Evolutionary conservation across 2,113 vertebrate genomes (phyloP).

Genomic region (Megaceryle torquata): DNA sequence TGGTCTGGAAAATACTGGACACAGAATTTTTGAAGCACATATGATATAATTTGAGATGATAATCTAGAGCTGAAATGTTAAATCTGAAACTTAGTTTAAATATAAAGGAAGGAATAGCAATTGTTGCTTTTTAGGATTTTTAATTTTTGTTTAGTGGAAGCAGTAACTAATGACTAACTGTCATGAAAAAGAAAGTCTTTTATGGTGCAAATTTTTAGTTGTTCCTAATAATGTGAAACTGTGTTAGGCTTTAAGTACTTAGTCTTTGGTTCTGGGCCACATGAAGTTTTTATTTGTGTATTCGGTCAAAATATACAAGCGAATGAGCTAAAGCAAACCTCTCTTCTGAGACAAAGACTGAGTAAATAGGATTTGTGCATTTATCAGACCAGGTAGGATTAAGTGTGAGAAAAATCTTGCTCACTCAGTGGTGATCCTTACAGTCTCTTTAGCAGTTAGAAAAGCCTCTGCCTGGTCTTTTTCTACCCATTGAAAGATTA

Average conservation of each 20-base stretch:
- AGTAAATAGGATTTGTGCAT: neutral
- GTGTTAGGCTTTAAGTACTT: neutral
- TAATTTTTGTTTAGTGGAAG: neutral
- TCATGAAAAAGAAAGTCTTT: neutral
- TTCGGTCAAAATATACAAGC: neutral
- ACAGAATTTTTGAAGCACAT: neutral
- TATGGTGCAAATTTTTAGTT: neutral
- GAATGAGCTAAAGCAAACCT: neutral
- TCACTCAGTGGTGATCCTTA: neutral
- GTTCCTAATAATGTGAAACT: neutral
- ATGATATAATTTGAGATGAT: neutral
- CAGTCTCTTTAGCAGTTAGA: rapidly evolving
- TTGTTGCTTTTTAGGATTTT: neutral
- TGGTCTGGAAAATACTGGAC: neutral
- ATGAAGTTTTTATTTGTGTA: neutral
- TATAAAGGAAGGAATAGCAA: neutral
- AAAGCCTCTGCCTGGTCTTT: neutral
- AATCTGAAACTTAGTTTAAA: neutral
- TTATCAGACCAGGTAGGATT: neutral
- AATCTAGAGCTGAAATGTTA: neutral
- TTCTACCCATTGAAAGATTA: neutral
- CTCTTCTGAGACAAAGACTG: neutral
- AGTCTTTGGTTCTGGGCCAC: neutral
- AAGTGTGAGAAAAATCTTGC: neutral
- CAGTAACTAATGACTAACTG: neutral